A percentile compares a stretch with the other conserved stretches of the same genome.
phyloP scores from a whole-genome alignment of 2,888 invertebrate genomes.

The Hecatera dysodea region DNA sequence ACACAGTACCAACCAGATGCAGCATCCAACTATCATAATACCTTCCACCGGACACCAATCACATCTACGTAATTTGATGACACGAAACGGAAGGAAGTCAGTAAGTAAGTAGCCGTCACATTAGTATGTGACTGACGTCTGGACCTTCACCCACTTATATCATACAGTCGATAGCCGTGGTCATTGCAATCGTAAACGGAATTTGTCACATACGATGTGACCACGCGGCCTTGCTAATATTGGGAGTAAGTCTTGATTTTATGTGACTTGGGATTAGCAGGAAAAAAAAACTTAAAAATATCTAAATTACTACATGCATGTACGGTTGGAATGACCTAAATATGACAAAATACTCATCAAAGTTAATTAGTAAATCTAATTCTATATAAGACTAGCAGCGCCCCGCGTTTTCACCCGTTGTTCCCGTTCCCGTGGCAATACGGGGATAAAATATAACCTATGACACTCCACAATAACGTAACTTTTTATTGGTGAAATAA shows the following conservation, averaged over 20 bases:
- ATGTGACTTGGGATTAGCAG: not conserved
- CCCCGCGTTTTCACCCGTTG: too few relatives aligned
- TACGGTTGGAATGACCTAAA: too few relatives aligned
- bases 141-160: slow-evolving; percentile 79
- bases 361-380: too few relatives aligned
- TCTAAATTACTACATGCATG: not conserved
- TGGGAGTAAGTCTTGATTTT: slow-evolving; percentile 26
- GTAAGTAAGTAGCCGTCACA: slow-evolving; percentile 59
- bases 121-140: slow-evolving; percentile 75
- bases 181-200: slow-evolving; percentile 62
- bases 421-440: too few relatives aligned
- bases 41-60: slow-evolving; percentile 29
- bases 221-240: slow-evolving; percentile 49
- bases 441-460: too few relatives aligned
- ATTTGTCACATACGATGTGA: slow-evolving; percentile 60
- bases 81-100: slow-evolving; percentile 68
- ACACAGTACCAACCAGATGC: not conserved
- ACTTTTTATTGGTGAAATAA: too few relatives aligned
- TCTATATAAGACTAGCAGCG: too few relatives aligned
- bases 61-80: slow-evolving; percentile 59
- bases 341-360: too few relatives aligned
- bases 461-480: too few relatives aligned
- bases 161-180: slow-evolving; percentile 55
- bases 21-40: slow-evolving; percentile 23
- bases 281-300: not conserved